These are phyloP conservation scores for Pituophis catenifer DNA, from an alignment of 2,113 vertebrate species.

Conservation along the genomic window DNA sequence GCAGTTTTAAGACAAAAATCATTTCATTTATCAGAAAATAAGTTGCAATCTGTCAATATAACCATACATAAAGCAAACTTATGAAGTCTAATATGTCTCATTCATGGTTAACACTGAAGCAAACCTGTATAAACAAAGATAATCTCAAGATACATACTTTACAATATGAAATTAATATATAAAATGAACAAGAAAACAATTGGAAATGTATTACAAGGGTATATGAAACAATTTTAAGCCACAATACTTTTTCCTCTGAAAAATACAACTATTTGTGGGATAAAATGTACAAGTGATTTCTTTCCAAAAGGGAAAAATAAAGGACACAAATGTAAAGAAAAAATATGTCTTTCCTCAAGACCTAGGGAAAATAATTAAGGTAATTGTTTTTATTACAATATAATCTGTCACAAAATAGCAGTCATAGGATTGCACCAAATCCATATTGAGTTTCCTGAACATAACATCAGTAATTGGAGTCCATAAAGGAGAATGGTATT, in stretches of 20 bases:
- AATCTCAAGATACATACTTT: conserved; percentile 77
- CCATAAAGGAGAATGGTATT: conserved; percentile 74
- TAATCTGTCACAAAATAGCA: conserved; percentile 84
- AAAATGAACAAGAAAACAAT: conserved; percentile 80
- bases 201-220: conserved; percentile 83
- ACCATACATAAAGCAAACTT: conserved; percentile 80
- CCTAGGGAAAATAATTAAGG: conserved; percentile 85
- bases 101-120: conserved; percentile 78
- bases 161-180: conserved; percentile 81
- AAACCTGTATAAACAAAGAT: conserved; percentile 76
- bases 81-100: conserved; percentile 76
- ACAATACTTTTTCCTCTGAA: conserved; percentile 92
- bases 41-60: conserved; percentile 81
- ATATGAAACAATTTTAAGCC: conserved; percentile 81
- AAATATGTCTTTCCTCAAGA: conserved; percentile 76
- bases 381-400: conserved; percentile 85
- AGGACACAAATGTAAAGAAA: conserved; percentile 81
- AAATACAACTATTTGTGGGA: conserved; percentile 95
- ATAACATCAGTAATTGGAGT: conserved; percentile 79
- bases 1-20: conserved; percentile 82
- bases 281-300: conserved; percentile 82
- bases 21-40: conserved; percentile 80
- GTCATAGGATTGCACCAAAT: conserved; percentile 86
- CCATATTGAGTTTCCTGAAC: conserved; percentile 77
- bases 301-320: conserved; percentile 57